phyloP scores from a whole-genome alignment of 2,888 invertebrate genomes.

The Craniophora ligustri region DNA sequence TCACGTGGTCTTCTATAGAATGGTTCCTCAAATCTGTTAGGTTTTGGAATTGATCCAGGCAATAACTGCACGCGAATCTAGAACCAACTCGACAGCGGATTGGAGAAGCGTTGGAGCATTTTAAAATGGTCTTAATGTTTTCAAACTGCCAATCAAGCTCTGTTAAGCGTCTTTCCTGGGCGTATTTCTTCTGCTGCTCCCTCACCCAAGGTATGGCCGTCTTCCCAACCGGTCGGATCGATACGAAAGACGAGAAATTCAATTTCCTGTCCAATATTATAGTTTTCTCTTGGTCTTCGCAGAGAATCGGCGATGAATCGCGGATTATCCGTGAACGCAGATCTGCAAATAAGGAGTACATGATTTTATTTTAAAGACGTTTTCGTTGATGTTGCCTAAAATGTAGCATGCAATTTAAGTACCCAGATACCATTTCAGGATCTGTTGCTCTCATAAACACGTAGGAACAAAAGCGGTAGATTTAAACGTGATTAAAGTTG shows the following conservation, averaged over 20 bases:
- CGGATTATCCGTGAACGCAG: slow-evolving; percentile 37
- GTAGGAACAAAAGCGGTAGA: no score
- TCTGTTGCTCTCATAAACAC: no score
- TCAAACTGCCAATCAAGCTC: slow-evolving; percentile 75
- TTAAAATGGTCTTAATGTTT: slow-evolving; percentile 68
- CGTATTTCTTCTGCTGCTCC: slow-evolving; percentile 45
- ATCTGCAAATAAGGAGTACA: slow-evolving; percentile 52
- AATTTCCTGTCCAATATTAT: slow-evolving; percentile 60
- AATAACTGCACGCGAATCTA: slow-evolving; percentile 74
- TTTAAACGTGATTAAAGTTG: no score
- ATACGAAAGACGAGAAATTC: slow-evolving; percentile 66
- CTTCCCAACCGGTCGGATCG: slow-evolving; percentile 61
- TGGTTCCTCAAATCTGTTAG: slow-evolving; percentile 70
- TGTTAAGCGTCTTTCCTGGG: slow-evolving; percentile 55
- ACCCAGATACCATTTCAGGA: no score
- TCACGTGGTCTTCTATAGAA: slow-evolving; percentile 58
- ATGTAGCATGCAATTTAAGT: no score
- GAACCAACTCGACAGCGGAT: slow-evolving; percentile 67
- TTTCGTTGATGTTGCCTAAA: no score
- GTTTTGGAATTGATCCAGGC: slow-evolving; percentile 68
- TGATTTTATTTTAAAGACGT: slow-evolving; percentile 21
- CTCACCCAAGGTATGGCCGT: slow-evolving; percentile 41
- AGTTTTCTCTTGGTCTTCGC: slow-evolving; percentile 34
- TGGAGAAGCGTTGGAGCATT: slow-evolving; percentile 73
- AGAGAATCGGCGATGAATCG: slow-evolving; percentile 21